phyloP scores from a whole-genome alignment of 1,140 invertebrate species.

The Adelges cooleyi region DNA sequence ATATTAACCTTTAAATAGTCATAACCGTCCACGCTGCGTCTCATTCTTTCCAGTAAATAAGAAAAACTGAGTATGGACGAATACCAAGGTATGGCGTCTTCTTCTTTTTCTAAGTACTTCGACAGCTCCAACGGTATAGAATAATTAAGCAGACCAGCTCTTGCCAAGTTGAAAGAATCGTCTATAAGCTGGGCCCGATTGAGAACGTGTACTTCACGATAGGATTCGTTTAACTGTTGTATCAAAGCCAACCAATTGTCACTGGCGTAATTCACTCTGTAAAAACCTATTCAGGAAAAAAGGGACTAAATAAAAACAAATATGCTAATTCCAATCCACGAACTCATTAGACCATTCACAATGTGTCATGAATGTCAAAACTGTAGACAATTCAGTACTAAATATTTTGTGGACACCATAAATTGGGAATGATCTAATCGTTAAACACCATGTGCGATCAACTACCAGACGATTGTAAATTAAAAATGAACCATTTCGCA shows the following conservation, averaged over 20 bases:
- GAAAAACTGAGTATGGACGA: slow-evolving; percentile 34
- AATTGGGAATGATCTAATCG: too few species aligned
- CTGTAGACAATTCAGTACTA: too few species aligned
- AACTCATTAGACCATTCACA: background rate
- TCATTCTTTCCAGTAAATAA: slow-evolving; percentile 12
- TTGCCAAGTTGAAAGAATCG: slow-evolving; percentile 71
- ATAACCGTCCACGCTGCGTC: background rate
- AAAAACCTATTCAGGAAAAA: slow-evolving; percentile 41
- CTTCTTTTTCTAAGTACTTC: slow-evolving; percentile 42
- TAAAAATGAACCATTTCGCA: slow-evolving; percentile 15
- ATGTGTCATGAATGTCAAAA: background rate
- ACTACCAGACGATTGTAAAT: slow-evolving; percentile 15
- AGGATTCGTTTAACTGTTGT: background rate
- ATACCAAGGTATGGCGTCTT: slow-evolving; percentile 45
- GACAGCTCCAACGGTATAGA: slow-evolving; percentile 58
- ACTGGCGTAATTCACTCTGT: slow-evolving; percentile 62
- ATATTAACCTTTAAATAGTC: background rate
- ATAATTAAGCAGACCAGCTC: slow-evolving; percentile 53
- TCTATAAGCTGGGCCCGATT: slow-evolving; percentile 82
- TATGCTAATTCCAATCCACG: background rate
- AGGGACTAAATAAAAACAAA: background rate
- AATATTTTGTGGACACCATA: too few species aligned
- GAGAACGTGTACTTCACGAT: slow-evolving; percentile 46
- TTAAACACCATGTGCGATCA: too few species aligned
- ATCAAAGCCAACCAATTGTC: slow-evolving; percentile 53